Base-by-base conservation (phyloP, 2,113 vertebrate genomes). In the Genyomyrus donnyi region DNA sequence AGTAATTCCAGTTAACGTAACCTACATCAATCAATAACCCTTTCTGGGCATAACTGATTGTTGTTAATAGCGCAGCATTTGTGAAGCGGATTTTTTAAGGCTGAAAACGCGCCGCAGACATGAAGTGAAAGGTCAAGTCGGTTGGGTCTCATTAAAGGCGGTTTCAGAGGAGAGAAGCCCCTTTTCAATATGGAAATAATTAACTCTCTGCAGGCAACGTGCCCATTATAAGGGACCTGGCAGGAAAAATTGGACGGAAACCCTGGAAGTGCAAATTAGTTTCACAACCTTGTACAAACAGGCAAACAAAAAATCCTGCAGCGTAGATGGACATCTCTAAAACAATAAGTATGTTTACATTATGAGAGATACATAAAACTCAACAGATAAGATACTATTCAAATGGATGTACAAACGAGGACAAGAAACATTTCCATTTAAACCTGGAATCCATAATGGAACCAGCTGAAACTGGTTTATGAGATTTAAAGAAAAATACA, bases 121-220 rank as follows among this genome's bases (percentile, higher is more conserved):
- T 42, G 8, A 42, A 45, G 27, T 35, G 74, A 52, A 90, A 90
- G 46, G 49, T 85, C 24, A 42, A 49, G 80, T 39, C 48, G 50
- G 13, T 15, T 39, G 13, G 87, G 50, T 80, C 86, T 88, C 46
- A 45, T 52, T 48, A 88, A 19, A 85, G 50, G 84, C n/a, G 49
- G 19, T 42, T 56, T 48, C 39, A 87, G 85, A 35, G 35, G 56
- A n/a, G 24, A 42, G 83, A 35, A 49, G 74, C 13, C 13, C 74
- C 35, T 50, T 88, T 62, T 15, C 87, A 87, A 88, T 90, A 88
- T 88, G 90, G 87, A 46, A 90, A 90, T 90, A 88, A 90, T 90
- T 90, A 90, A 88, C 85, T 84, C 9, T 13, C 52, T 87, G 27
- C 48, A 52, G 49, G 31, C 62, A 56, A 56, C 24, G 21, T 45